A percentile compares a stretch with the other conserved stretches of the same genome.
phyloP scores from a whole-genome alignment of 1,140 invertebrate genomes.

The Charaxes varanes region DNA sequence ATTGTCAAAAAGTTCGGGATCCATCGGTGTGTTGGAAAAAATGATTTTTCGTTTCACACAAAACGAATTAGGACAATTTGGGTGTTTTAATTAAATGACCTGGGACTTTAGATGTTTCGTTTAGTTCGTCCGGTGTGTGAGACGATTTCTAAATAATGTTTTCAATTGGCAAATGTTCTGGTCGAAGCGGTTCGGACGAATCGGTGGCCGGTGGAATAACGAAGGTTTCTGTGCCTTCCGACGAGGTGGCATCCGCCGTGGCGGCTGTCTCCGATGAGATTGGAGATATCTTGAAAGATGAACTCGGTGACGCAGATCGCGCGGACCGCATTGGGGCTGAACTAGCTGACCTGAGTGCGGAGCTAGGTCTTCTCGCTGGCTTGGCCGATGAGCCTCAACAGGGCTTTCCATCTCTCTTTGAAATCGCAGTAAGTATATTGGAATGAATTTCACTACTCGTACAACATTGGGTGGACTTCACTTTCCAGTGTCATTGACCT shows the following conservation, averaged over 20 bases:
- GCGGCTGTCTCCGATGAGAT: conserved; percentile 63
- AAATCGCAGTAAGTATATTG: conserved; percentile 50
- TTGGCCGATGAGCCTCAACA: conserved; percentile 51
- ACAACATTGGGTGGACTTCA: not conserved
- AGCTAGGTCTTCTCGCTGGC: conserved; percentile 53
- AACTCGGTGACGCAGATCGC: conserved; percentile 52
- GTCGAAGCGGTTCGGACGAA: conserved; percentile 44
- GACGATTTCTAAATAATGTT: conserved; percentile 63
- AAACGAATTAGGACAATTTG: conserved; percentile 37
- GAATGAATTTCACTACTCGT: not conserved
- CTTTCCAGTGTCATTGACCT: conserved; percentile 36
- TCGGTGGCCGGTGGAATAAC: conserved; percentile 42
- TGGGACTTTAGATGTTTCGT: conserved; percentile 67
- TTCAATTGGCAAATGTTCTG: conserved; percentile 60
- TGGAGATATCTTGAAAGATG: conserved; percentile 60
- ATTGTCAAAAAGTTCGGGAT: conserved; percentile 68
- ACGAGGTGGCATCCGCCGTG: conserved; percentile 56
- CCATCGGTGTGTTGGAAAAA: conserved; percentile 59
- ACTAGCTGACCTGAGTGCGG: conserved; percentile 52
- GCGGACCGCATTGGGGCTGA: conserved; percentile 61
- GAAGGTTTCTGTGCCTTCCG: conserved; percentile 43
- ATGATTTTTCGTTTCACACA: conserved; percentile 55
- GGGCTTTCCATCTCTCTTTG: conserved; percentile 58
- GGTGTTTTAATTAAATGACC: conserved; percentile 44
- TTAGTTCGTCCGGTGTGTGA: conserved; percentile 45